Conservation (phyloP, 2,113 vertebrate genomes). For the Menidia beryllina region DNA sequence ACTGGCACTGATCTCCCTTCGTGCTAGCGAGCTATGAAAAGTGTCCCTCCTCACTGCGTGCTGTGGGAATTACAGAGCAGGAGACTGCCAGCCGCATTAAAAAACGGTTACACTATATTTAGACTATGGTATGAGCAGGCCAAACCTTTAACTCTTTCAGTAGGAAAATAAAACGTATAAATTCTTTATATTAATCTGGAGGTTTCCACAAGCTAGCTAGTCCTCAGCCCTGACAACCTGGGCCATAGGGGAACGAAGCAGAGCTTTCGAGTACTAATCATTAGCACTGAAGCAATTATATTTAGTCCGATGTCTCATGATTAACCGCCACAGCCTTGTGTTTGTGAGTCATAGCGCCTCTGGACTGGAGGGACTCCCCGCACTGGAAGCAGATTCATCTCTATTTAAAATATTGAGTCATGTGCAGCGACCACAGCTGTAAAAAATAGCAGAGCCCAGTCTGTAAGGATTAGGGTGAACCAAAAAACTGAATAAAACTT, state of each 20-base stretch:
- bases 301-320: conserved; percentile 66
- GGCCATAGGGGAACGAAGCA: conserved; percentile 15
- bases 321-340: conserved; percentile 58
- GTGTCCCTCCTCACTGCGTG: conserved; percentile 19
- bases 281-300: conserved; percentile 31
- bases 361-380: conserved; percentile 60
- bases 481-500: not conserved
- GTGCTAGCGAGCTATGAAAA: conserved; percentile 41
- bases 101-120: not conserved
- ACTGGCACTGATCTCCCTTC: conserved; percentile 34
- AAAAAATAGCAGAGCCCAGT: conserved; percentile 31
- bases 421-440: conserved; percentile 31
- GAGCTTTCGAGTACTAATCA: conserved; percentile 28
- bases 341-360: conserved; percentile 68
- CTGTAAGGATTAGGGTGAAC: conserved; percentile 13
- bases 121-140: not conserved
- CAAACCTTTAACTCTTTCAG: not conserved
- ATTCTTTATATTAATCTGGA: not conserved
- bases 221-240: not conserved
- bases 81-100: conserved; percentile 10
- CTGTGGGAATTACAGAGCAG: conserved; percentile 5
- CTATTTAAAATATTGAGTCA: conserved; percentile 71
- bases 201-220: not conserved
- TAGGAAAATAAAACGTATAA: not conserved
- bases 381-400: conserved; percentile 43